Conservation (phyloP, 2,113 vertebrate species). For the Pogona vitticeps region DNA sequence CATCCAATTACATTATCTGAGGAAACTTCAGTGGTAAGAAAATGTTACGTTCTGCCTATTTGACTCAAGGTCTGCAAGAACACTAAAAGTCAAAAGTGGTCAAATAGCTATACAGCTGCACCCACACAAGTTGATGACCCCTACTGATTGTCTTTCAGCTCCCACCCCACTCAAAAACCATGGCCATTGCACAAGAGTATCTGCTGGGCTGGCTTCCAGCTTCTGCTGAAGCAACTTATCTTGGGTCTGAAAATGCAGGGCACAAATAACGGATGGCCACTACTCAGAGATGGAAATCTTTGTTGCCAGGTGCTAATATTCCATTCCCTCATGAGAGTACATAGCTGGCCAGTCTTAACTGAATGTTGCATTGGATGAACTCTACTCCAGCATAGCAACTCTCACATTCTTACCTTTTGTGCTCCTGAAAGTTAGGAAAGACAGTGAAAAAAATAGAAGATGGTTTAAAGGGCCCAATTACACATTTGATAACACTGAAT, state of each 20-base stretch:
- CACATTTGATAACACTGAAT: too few species aligned
- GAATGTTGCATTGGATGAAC: not conserved
- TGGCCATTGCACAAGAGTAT: not conserved
- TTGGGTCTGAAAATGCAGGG: not conserved
- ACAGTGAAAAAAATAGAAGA: not conserved
- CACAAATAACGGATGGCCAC: not conserved
- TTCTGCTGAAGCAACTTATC: not conserved
- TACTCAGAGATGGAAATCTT: not conserved
- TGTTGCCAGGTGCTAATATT: not conserved
- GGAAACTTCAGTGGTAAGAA: not conserved
- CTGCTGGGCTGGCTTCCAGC: not conserved
- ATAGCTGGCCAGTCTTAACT: not conserved
- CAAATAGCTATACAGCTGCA: not conserved
- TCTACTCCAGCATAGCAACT: not conserved
- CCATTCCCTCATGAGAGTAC: too few species aligned
- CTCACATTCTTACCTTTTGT: not conserved
- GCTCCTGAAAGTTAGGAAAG: not conserved
- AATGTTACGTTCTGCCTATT: not conserved
- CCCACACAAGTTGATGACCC: not conserved
- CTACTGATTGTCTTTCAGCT: too few species aligned
- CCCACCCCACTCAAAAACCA: too few species aligned
- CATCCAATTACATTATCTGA: not conserved
- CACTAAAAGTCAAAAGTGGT: not conserved
- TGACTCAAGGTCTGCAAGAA: not conserved
- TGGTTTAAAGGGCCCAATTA: too few species aligned